Evolutionary conservation across 92 coral and sea anemone species (phyloP), one percentile per base, ranked within the genome.

Genomic region (Bergia sp.): DNA sequence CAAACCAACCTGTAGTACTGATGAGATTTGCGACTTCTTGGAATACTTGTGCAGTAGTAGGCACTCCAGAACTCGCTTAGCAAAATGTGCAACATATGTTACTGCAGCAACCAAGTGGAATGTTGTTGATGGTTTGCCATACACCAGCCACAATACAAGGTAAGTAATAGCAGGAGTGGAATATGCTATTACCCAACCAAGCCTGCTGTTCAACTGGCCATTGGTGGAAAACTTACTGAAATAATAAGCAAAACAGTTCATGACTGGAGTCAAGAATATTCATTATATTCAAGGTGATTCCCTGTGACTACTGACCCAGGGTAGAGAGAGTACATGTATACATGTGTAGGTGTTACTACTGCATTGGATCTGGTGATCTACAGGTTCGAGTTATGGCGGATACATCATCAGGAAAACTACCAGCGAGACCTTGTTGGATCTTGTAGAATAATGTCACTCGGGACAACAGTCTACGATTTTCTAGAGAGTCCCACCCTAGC

Each of bases 41-140:
- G 98, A 95, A 92, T 95, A 95, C 81, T 92, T 95, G 90, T 95
- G 98, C 3, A 95, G 80, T 82, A 95, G 82, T 38, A 93, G 73
- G 50, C 91, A 94, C 86, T 95, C 98, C 36, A 92, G 53, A 37
- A 93, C 88, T 44, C 98, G 93, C 77, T 95, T 95, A 5, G 82
- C 20, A 75, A 95, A 93, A 50, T 95, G 98, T 40, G 85, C 92
- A 45, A 90, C 84, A 88, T 92, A 95, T 0, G 94, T 89, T 42
- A 82, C 85, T 91, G 90, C 37, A 7, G 95, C 93, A 69, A 93
- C 91, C 82, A 90, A 85, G 75, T 95, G 98, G 88, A 88, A 93
- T 65, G 37, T 64, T 77, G 93, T 85, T 7, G 55, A 74, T 29
- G 98, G 98, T 86, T 89, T 89, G 43, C 92, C 95, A 67, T 81